phyloP scores from a whole-genome alignment of 2,797 vertebrate genomes.

The Danio jaintianensis region DNA sequence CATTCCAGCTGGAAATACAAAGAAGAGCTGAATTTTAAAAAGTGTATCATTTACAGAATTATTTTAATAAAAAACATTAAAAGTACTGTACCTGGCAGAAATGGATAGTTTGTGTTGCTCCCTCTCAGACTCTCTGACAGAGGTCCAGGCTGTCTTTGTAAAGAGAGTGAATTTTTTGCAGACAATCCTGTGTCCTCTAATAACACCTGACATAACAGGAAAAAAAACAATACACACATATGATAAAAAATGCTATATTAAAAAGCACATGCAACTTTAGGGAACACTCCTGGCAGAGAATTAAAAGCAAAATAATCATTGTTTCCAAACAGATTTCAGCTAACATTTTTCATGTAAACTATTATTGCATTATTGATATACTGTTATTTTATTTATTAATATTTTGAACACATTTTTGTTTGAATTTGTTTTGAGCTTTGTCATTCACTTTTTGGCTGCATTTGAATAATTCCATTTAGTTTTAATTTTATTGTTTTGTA shows the following conservation, averaged over 20 bases:
- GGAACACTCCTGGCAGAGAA: not conserved
- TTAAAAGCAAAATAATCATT: not conserved
- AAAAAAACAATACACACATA: not conserved
- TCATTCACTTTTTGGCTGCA: not conserved
- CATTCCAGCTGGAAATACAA: slow-evolving; percentile 82
- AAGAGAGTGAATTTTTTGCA: slow-evolving; percentile 89
- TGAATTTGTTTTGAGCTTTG: not conserved
- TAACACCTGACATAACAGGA: slow-evolving; percentile 69
- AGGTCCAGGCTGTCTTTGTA: slow-evolving; percentile 87
- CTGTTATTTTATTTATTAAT: not conserved
- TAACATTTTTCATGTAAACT: not conserved
- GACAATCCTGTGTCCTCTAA: slow-evolving; percentile 85
- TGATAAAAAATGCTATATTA: not conserved
- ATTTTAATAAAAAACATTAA: not conserved
- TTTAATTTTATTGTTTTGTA: not conserved
- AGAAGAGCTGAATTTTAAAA: not conserved
- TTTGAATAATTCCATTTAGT: not conserved
- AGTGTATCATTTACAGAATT: not conserved
- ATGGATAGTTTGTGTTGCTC: slow-evolving; percentile 91
- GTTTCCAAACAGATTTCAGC: not conserved
- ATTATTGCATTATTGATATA: not conserved
- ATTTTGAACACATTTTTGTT: not conserved
- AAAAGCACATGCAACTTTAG: not conserved
- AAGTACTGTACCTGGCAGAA: slow-evolving; percentile 82
- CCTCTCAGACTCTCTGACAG: slow-evolving; percentile 86